Percentiles rank a stretch among this genome's conserved stretches.
phyloP scores from a whole-genome alignment of 1,140 invertebrate species.

The Formica selysi region DNA sequence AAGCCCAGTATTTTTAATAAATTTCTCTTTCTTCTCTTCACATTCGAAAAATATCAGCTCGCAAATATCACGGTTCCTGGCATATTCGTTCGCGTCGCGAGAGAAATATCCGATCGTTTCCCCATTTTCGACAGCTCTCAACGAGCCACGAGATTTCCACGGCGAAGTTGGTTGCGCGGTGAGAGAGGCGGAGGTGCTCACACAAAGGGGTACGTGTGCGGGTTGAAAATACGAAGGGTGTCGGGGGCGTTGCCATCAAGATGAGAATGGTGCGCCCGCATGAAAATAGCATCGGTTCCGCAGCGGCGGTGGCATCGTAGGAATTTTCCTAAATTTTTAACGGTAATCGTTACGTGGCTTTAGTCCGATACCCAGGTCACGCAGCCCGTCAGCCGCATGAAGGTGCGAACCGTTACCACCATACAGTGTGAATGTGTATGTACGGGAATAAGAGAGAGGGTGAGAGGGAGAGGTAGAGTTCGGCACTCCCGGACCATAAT shows the following conservation, averaged over 20 bases:
- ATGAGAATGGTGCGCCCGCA: conserved; percentile 14
- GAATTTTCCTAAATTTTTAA: conserved; percentile 77
- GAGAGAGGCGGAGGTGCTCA: conserved; percentile 38
- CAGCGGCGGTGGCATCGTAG: neutral
- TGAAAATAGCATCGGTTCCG: conserved; percentile 70
- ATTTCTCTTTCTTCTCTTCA: neutral
- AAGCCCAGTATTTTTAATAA: neutral
- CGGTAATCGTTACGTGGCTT: conserved; percentile 71
- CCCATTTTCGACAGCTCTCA: conserved; percentile 43
- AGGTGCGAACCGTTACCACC: conserved; percentile 16
- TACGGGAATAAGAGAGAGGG: neutral
- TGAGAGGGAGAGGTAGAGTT: neutral
- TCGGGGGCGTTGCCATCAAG: conserved; percentile 5
- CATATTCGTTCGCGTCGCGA: conserved; percentile 4
- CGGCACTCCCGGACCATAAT: conserved; percentile 23
- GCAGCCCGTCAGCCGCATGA: conserved; percentile 55
- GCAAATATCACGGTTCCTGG: conserved; percentile 23
- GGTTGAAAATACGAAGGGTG: conserved; percentile 54
- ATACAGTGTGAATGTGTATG: conserved; percentile 5
- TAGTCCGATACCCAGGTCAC: conserved; percentile 71
- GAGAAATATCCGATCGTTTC: conserved; percentile 53
- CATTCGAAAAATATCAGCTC: neutral
- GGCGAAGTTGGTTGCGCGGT: neutral
- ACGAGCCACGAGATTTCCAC: conserved; percentile 49
- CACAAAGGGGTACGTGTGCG: conserved; percentile 71